A percentile compares a stretch with the other conserved stretches of the same genome.
phyloP scores from a whole-genome alignment of 2,113 vertebrate species.

The Erinaceus europaeus region DNA sequence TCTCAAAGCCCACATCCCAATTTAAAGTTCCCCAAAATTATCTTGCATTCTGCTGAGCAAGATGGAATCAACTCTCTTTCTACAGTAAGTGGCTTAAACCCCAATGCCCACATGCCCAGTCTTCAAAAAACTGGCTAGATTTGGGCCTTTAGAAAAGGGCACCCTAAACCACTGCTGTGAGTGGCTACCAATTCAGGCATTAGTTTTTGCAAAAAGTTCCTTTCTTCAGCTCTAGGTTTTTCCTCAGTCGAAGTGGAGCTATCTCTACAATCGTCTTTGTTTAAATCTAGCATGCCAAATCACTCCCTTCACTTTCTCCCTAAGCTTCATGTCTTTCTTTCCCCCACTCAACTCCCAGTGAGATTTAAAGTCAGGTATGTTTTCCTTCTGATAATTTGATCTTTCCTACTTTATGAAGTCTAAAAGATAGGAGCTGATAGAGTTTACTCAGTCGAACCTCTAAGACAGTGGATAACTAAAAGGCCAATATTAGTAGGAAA shows the following conservation, averaged over 20 bases:
- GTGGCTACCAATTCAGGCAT: accelerated
- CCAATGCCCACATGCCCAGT: neutral
- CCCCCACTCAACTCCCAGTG: neutral
- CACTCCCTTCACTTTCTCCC: neutral
- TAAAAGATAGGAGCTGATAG: neutral
- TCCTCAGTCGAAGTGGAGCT: too few species aligned
- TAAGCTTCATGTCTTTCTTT: neutral
- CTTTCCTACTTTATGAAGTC: neutral
- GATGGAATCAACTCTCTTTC: neutral
- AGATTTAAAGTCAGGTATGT: neutral
- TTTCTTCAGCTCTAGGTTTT: too few species aligned
- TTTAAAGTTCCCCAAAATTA: too few species aligned
- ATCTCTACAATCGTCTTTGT: neutral
- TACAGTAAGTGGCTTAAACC: too few species aligned
- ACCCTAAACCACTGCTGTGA: neutral
- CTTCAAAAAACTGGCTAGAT: neutral
- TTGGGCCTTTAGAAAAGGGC: neutral
- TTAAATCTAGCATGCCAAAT: accelerated
- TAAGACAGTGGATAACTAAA: neutral
- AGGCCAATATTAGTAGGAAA: neutral
- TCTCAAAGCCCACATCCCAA: too few species aligned
- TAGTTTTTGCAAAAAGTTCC: accelerated
- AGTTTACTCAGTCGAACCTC: neutral
- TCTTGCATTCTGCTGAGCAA: too few species aligned
- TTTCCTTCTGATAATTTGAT: too few species aligned